Conservation (phyloP, 2,113 vertebrate species). For the Monarcha castaneiventris region DNA sequence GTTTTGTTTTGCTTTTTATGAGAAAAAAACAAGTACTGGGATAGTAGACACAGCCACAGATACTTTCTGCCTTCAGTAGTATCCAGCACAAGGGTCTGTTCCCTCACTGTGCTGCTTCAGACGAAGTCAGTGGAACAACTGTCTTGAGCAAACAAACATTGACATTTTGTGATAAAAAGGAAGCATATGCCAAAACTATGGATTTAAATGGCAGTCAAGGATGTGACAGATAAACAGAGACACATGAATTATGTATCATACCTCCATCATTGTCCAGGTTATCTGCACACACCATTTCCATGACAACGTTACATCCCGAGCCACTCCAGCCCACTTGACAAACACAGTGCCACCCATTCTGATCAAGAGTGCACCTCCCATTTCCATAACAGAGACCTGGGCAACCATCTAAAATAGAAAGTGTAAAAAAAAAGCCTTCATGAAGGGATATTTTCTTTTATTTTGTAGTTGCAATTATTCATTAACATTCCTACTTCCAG, state of each 20-base stretch:
- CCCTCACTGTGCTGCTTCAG: neutral
- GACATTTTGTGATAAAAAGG: slow-evolving; percentile 26
- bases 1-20: neutral
- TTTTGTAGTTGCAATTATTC: neutral
- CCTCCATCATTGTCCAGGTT: slow-evolving; percentile 96
- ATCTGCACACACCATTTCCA: slow-evolving; percentile 98
- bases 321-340: slow-evolving; percentile 98
- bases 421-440: neutral
- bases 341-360: slow-evolving; percentile 97
- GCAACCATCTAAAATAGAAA: slow-evolving; percentile 84
- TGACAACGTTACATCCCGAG: slow-evolving; percentile 91
- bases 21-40: neutral
- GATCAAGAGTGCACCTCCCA: slow-evolving; percentile 95
- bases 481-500: neutral
- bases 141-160: neutral
- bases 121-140: neutral
- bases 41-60: neutral
- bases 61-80: neutral
- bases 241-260: slow-evolving; percentile 62
- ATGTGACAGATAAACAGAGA: neutral
- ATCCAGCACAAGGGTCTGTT: neutral
- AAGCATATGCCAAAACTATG: neutral
- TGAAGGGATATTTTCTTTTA: neutral
- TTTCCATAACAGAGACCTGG: slow-evolving; percentile 96
- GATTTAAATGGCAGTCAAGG: neutral